These are phyloP conservation scores for Macrobrachium rosenbergii DNA, from an alignment of 1,140 invertebrate genomes.

Conservation along the genomic window DNA sequence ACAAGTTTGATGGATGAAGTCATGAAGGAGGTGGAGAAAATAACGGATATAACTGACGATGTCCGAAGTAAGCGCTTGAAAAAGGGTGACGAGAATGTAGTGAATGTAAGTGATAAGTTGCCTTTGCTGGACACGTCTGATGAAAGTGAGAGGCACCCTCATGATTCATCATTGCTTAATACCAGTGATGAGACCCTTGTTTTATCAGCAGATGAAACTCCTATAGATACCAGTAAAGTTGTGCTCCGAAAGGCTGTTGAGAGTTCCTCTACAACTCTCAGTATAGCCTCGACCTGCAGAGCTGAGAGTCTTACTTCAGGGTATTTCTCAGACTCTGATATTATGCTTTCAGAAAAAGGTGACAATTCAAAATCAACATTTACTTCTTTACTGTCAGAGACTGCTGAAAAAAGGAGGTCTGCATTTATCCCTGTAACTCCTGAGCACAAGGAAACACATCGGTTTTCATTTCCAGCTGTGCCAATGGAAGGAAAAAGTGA, in stretches of 20 bases:
- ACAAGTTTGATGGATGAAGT: slow-evolving; percentile 62
- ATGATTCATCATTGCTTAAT: background rate
- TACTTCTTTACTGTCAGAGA: slow-evolving; percentile 15
- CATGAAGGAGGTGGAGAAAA: slow-evolving; percentile 66
- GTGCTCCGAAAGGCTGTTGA: slow-evolving; percentile 28
- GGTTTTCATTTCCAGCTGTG: background rate
- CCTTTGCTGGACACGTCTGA: background rate
- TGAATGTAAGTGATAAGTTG: slow-evolving; percentile 20
- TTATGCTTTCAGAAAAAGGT: slow-evolving; percentile 45
- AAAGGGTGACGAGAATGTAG: background rate
- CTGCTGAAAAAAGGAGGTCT: slow-evolving; percentile 13
- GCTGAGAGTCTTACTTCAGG: slow-evolving; percentile 65
- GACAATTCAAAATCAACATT: background rate
- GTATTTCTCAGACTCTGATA: slow-evolving; percentile 63
- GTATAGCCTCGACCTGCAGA: slow-evolving; percentile 54
- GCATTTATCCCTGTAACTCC: background rate
- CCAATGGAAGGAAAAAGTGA: background rate
- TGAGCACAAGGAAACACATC: background rate
- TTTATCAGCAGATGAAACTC: slow-evolving; percentile 3
- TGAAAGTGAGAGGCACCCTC: background rate
- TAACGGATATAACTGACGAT: slow-evolving; percentile 47
- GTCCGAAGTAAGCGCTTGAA: slow-evolving; percentile 39
- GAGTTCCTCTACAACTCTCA: slow-evolving; percentile 40
- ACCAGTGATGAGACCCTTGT: slow-evolving; percentile 32
- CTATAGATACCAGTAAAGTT: background rate